Conservation (phyloP, 2,888 invertebrate species). For the Deilephila porcellus region DNA sequence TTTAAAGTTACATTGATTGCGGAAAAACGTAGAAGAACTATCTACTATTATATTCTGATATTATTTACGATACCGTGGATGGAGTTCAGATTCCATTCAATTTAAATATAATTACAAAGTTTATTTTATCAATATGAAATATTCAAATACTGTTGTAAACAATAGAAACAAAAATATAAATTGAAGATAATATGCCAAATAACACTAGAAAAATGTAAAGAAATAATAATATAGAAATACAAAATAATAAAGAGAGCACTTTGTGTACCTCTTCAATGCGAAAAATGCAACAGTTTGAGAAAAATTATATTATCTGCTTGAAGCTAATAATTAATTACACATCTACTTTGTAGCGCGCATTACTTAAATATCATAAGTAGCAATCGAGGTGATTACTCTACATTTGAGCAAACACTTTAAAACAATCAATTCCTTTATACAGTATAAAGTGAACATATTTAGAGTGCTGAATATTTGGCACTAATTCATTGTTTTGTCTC, state of each 20-base stretch:
- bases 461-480: conserved; percentile 75
- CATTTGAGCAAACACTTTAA: conserved; percentile 49
- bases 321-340: conserved; percentile 34
- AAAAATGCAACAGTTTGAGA: conserved; percentile 27
- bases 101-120: background rate
- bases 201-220: conserved; percentile 9
- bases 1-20: conserved; percentile 9
- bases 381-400: conserved; percentile 48
- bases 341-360: conserved; percentile 33
- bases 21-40: conserved; percentile 8
- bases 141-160: conserved; percentile 15
- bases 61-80: conserved; percentile 15
- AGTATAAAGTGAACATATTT: conserved; percentile 49
- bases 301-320: conserved; percentile 38
- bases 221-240: conserved; percentile 15
- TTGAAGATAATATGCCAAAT: background rate
- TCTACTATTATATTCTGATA: background rate
- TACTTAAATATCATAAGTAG: conserved; percentile 45
- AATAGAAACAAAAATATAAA: conserved; percentile 3
- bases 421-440: conserved; percentile 57
- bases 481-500: conserved; percentile 55
- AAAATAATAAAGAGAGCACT: conserved; percentile 5
- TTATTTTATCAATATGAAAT: background rate
- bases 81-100: conserved; percentile 17
- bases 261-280: background rate